These are phyloP conservation scores for Setophaga petechia DNA, from an alignment of 2,113 vertebrate species.

Conservation along the genomic window DNA sequence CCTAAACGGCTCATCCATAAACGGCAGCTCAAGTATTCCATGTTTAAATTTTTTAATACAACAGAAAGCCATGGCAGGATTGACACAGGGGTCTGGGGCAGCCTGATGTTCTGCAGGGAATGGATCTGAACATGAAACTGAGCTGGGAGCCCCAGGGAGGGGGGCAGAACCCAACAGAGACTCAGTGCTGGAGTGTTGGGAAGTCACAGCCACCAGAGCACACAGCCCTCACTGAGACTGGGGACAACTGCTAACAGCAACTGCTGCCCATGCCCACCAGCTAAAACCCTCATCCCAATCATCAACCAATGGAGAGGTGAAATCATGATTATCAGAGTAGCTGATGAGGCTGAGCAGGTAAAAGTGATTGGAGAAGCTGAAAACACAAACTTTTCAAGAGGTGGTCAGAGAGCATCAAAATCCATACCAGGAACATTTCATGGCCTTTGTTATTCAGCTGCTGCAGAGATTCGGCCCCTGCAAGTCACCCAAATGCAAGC, in stretches of 20 bases:
- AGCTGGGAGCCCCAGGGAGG: not conserved
- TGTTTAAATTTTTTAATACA: slow-evolving; percentile 6
- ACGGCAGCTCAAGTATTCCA: not conserved
- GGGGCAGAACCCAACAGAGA: not conserved
- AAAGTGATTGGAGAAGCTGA: not conserved
- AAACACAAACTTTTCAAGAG: not conserved
- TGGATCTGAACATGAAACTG: not conserved
- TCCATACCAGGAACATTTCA: not conserved
- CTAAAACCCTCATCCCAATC: not conserved
- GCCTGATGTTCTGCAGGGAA: not conserved
- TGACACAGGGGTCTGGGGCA: not conserved
- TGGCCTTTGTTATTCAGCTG: not conserved
- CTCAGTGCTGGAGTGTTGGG: accelerated
- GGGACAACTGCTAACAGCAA: not conserved
- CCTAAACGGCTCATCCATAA: slow-evolving; percentile 45
- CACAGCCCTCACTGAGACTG: accelerated
- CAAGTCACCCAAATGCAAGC: not conserved
- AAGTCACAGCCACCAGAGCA: not conserved
- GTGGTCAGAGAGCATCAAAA: not conserved
- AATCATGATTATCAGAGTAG: not conserved
- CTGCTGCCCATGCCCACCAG: not conserved
- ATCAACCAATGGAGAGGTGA: not conserved
- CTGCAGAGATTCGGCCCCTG: not conserved
- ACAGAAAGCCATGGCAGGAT: not conserved
- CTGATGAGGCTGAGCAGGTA: not conserved